Evolutionary conservation across 2,888 invertebrate species (phyloP), one percentile per base, ranked within the genome.

Genomic region (Punctoribates punctum): DNA sequence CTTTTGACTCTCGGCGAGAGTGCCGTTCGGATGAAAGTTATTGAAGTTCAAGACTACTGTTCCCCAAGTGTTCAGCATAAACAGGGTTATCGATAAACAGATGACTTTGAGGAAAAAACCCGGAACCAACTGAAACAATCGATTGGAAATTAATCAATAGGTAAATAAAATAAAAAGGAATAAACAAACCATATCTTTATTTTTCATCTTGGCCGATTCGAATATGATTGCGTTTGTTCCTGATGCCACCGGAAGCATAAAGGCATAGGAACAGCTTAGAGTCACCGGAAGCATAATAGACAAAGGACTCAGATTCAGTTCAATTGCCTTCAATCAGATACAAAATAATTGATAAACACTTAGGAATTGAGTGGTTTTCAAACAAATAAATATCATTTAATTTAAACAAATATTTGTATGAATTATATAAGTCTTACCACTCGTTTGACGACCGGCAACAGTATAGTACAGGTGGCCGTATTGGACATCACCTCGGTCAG

Each of bases 171-270:
- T 73, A 20, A 42, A 42, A 42, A 65, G 8, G 73, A 62, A 72
- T 65, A 73, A 72, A 34, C 84, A 83, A 81, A 91, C 89, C 89
- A 93, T 92, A 81, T 92, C 91, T 77, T 88, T 87, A 9, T 91
- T 91, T 79, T 88, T 88, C 85, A 93, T 92, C 81, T 90, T 89
- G 1, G 91, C 91, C 15, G 91, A 91, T 0, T 91, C 91, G 25
- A 92, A 92, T 0, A 92, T 94, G 77, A 97, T 92, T 4, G 96
- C 96, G 85, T 96, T 96, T 20, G 96, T 95, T 1, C 96, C 95
- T 0, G 96, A 96, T 73, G 94, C 95, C 20, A 96, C 95, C 0
- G 95, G 96, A 84, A 96, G 87, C 87, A 94, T 93, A 87, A 95
- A 87, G 29, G 87, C 94, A 86, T 93, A 94, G 74, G 94, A 94